Evolutionary conservation across 2,888 invertebrate genomes (phyloP), one percentile per base, ranked within the genome.

Genomic region (Leucoptera coffeella): DNA sequence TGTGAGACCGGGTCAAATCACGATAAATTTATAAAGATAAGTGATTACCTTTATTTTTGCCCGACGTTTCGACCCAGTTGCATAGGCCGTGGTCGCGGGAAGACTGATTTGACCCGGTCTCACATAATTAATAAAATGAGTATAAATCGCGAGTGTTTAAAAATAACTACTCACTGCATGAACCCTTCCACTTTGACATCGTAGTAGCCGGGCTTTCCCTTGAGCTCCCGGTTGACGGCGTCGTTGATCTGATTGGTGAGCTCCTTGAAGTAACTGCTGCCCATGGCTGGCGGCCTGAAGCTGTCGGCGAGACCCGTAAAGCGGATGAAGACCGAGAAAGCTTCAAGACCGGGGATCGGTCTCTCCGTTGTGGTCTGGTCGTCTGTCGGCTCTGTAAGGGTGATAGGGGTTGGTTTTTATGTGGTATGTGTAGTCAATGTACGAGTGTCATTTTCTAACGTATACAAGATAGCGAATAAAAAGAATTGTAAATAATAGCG

Each of bases 231-330:
- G 2, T 39, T 37, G 0, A 64, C 14, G 12, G 31, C 45, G 27
- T 39, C 40, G 0, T 38, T 34, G 1, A 65, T 39, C 20, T 84
- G 65, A 20, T 76, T 73, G 6, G 82, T 78, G 15, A 91, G 61
- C 29, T 78, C 78, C 15, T 81, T 80, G 41, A 81, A 90, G 39
- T 89, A 86, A 9, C 73, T 52, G 11, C 78, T 78, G n/a, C 82
- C 85, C 0, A 72, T 65, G n/a, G 77, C 59, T 0, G 90, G 91
- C 0, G 83, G 75, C 29, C 75, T 71, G 62, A 82, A 91, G 36
- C 81, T 83, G 41, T 87, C 82, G 0, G 85, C 90, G 15, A 88
- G 55, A 17, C 83, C 83, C 14, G 82, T 77, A 29, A 91, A 64
- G 40, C 84, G 83, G 2, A 91, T 75, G 40, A 81, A 74, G 22